Conservation (phyloP, 2,113 vertebrate genomes). For the Neogale vison region DNA sequence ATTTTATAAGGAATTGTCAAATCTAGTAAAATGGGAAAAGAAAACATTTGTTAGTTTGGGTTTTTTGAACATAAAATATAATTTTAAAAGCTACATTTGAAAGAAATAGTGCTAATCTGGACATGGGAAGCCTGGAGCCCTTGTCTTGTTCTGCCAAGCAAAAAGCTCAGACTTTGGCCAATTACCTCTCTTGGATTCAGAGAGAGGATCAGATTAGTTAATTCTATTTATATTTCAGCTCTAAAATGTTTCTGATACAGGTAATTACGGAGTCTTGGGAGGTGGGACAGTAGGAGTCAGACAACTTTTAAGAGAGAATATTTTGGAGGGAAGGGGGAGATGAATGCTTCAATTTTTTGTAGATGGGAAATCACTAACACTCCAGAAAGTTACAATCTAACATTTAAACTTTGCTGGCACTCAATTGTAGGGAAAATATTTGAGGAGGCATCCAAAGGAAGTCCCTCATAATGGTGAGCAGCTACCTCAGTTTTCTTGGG, state of each 20-base stretch:
- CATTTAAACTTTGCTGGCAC: not conserved
- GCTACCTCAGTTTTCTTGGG: not conserved
- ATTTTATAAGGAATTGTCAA: not conserved
- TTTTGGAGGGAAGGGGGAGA: not conserved
- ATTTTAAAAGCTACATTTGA: not conserved
- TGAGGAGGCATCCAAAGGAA: not conserved
- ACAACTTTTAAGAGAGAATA: not conserved
- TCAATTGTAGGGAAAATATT: not conserved
- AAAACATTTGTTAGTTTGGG: not conserved
- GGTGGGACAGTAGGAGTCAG: not conserved
- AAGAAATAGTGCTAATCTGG: constrained; percentile 9
- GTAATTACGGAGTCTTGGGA: not conserved
- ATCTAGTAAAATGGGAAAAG: not conserved
- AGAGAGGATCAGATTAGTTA: not conserved
- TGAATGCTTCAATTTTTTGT: not conserved
- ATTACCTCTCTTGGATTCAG: not conserved
- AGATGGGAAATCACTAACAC: not conserved
- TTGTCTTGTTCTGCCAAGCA: not conserved
- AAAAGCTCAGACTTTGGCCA: not conserved
- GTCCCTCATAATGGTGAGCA: not conserved
- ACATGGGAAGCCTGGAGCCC: not conserved
- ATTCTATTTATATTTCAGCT: not conserved
- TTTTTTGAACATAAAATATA: not conserved
- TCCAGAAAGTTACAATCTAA: not conserved
- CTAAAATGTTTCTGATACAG: not conserved